A percentile compares a stretch with the other conserved stretches of the same genome.
These are phyloP conservation scores for Cryptus armator DNA, from an alignment of 2,888 invertebrate species.

Conservation along the genomic window DNA sequence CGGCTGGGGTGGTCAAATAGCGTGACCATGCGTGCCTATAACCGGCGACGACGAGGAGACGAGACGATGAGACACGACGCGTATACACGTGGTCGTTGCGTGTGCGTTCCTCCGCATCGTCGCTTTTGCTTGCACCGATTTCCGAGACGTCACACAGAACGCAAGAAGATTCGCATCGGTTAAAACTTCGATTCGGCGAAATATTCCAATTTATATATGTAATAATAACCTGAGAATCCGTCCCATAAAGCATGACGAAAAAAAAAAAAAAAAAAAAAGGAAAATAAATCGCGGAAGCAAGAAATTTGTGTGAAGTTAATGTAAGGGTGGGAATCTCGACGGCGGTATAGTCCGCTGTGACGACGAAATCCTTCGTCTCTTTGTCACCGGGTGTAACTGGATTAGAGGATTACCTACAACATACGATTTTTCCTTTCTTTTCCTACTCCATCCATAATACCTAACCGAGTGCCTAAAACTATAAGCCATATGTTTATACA, in stretches of 20 bases:
- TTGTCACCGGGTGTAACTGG: constrained; percentile 70
- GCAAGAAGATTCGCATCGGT: background rate
- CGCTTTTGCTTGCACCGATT: constrained; percentile 23
- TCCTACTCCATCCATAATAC: background rate
- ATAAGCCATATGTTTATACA: constrained; percentile 18
- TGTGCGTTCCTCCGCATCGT: constrained; percentile 39
- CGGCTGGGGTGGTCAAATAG: constrained; percentile 84
- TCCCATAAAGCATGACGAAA: background rate
- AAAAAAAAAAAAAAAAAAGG: background rate
- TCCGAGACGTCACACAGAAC: constrained; percentile 19
- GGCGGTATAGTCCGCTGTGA: background rate
- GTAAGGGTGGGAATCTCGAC: background rate
- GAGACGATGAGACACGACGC: constrained; percentile 47
- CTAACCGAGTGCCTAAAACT: constrained; percentile 1
- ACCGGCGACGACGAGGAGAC: constrained; percentile 65
- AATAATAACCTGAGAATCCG: background rate
- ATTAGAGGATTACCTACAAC: constrained; percentile 74
- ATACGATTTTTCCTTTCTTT: background rate
- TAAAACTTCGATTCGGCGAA: constrained; percentile 1
- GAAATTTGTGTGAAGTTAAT: background rate
- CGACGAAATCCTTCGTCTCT: constrained; percentile 27
- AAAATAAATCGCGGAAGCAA: background rate
- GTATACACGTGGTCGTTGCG: constrained; percentile 52
- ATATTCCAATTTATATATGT: background rate
- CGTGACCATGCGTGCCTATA: constrained; percentile 81